These are phyloP conservation scores for Thripadectes ignobilis DNA, from an alignment of 2,797 vertebrate genomes.

Conservation along the genomic window DNA sequence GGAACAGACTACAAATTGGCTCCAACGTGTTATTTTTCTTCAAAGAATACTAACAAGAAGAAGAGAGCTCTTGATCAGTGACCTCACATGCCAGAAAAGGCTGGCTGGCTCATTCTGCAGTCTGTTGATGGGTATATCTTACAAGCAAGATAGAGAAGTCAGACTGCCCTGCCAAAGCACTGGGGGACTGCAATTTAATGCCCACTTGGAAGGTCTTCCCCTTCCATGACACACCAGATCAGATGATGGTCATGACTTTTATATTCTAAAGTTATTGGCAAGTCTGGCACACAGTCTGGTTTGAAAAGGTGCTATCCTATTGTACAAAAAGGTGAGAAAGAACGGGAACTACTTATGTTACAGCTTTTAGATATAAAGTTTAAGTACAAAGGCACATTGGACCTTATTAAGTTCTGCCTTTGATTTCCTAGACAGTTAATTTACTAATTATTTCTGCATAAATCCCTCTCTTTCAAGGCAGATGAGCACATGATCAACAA, in stretches of 20 bases:
- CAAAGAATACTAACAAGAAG: background rate
- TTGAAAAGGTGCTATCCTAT: background rate
- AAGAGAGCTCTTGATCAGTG: background rate
- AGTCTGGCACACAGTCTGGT: background rate
- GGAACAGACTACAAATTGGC: background rate
- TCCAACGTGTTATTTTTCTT: background rate
- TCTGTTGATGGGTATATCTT: background rate
- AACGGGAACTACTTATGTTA: background rate
- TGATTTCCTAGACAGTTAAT: background rate
- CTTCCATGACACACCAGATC: background rate
- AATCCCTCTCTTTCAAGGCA: background rate
- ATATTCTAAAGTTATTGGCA: background rate
- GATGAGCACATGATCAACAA: background rate
- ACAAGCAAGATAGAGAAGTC: background rate
- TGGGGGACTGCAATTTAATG: background rate
- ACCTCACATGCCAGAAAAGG: background rate
- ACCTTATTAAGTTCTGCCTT: background rate
- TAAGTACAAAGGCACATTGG: background rate
- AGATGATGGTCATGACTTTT: background rate
- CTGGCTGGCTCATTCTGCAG: background rate
- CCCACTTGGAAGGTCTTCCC: background rate
- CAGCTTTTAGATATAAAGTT: background rate
- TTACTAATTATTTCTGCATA: background rate
- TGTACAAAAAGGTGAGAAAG: background rate
- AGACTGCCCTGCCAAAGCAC: background rate